Conservation (phyloP, 2,888 invertebrate genomes). For the Malthinus seriepunctatus region DNA sequence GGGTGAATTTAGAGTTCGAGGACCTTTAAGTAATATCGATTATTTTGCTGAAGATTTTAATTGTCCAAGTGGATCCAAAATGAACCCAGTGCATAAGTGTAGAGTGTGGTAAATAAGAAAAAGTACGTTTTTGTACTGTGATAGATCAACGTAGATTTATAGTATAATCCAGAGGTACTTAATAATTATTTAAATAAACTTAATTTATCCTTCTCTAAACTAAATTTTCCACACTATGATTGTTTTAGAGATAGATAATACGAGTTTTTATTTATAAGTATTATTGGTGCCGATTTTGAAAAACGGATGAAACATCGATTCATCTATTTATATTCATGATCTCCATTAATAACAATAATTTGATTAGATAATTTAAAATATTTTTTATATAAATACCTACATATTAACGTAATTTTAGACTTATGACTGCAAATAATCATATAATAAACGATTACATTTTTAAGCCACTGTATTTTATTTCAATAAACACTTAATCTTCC, state of each 20-base stretch:
- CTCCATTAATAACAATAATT: slow-evolving; percentile 6
- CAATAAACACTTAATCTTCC: too few species aligned
- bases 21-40: slow-evolving; percentile 64
- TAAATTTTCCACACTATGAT: background rate
- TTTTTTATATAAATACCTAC: too few species aligned
- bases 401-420: too few species aligned
- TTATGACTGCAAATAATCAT: too few species aligned
- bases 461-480: too few species aligned
- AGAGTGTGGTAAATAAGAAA: slow-evolving; percentile 59
- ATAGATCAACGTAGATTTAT: slow-evolving; percentile 3
- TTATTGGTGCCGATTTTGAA: slow-evolving; percentile 2
- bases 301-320: slow-evolving; percentile 1
- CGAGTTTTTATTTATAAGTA: slow-evolving; percentile 2
- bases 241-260: slow-evolving; percentile 2
- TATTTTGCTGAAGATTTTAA: slow-evolving; percentile 65
- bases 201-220: slow-evolving; percentile 1
- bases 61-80: slow-evolving; percentile 62
- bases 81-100: slow-evolving; percentile 67
- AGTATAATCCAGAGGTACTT: background rate
- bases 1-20: slow-evolving; percentile 63
- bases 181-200: background rate
- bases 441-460: too few species aligned
- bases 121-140: slow-evolving; percentile 4
- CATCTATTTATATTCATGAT: slow-evolving; percentile 8
- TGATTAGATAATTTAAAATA: background rate